Percentiles rank a stretch among this genome's conserved stretches.
phyloP scores from a whole-genome alignment of 1,140 invertebrate genomes.

The Potamilus streckersoni region DNA sequence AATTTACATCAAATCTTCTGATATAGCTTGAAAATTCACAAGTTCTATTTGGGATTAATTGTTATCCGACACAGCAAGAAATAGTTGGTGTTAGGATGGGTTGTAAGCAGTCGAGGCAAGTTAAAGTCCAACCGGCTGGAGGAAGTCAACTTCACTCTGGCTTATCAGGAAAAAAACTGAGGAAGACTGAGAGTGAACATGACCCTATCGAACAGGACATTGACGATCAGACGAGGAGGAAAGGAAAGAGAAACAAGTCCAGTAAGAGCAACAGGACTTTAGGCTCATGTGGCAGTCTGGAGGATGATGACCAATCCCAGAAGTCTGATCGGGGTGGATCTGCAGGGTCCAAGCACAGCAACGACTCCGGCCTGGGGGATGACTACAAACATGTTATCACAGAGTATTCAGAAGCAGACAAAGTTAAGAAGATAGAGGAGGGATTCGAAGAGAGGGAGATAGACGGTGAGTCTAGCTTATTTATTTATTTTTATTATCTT shows the following conservation, averaged over 20 bases:
- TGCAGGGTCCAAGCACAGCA: conserved; percentile 52
- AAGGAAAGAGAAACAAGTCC: conserved; percentile 15
- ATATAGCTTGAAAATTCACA: too few species aligned
- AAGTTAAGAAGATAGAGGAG: conserved; percentile 41
- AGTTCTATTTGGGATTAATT: too few species aligned
- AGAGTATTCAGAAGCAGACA: conserved; percentile 44
- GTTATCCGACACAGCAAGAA: too few species aligned
- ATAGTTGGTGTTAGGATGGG: conserved; percentile 7
- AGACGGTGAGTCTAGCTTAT: too few species aligned
- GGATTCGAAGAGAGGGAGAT: conserved; percentile 34
- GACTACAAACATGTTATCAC: conserved; percentile 46
- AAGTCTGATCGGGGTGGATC: conserved; percentile 45
- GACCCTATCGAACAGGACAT: conserved; percentile 12
- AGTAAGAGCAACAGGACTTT: conserved; percentile 15
- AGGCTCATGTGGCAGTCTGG: conserved; percentile 31
- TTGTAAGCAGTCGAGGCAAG: conserved; percentile 30
- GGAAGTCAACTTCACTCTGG: not conserved
- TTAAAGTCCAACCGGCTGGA: conserved; percentile 26
- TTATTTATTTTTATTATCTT: too few species aligned
- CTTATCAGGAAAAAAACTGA: not conserved
- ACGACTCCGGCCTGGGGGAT: conserved; percentile 43
- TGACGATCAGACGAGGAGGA: conserved; percentile 7
- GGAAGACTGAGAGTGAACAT: conserved; percentile 2
- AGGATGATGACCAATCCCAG: conserved; percentile 16
- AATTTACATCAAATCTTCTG: too few species aligned